Evolutionary conservation across 1,140 invertebrate species (phyloP).

Genomic region (honey bee (Apis mellifera)): Amel_HAv3.1 CM009934.2:11698501-11699000

Average conservation of each 20-base stretch:
- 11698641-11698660: neutral
- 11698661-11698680: neutral
- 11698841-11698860: conserved; percentile 48
- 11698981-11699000: neutral
- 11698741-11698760: conserved; percentile 46
- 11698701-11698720: conserved; percentile 32
- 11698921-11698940: conserved; percentile 37
- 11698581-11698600: conserved; percentile 15
- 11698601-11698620: conserved; percentile 10
- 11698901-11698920: conserved; percentile 48
- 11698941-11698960: conserved; percentile 22
- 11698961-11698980: conserved; percentile 18
- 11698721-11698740: conserved; percentile 37
- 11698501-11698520: too few species aligned
- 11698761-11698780: conserved; percentile 66
- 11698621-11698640: conserved; percentile 21
- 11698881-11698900: conserved; percentile 20
- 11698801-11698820: conserved; percentile 40
- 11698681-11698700: conserved; percentile 34
- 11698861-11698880: conserved; percentile 39
- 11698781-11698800: conserved; percentile 68
- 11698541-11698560: conserved; percentile 11
- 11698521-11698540: neutral
- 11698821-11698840: conserved; percentile 49
- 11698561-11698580: neutral